Evolutionary conservation across 2,888 invertebrate species (phyloP).

Genomic region (Invenusta paracnida): DNA sequence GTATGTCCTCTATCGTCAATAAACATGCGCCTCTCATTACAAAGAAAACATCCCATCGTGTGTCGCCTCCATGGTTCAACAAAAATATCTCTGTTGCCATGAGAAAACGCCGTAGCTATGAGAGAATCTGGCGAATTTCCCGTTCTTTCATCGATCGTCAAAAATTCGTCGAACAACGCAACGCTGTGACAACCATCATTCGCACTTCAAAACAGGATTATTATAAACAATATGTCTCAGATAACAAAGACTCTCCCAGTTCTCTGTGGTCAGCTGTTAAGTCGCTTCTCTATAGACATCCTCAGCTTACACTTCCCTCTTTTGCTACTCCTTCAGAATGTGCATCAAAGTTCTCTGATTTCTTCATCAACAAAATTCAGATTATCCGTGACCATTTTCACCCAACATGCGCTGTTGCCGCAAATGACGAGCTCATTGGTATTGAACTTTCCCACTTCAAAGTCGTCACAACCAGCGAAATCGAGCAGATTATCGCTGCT

Average conservation of each 20-base stretch:
- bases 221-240: background rate
- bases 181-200: background rate
- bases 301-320: background rate
- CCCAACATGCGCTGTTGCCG: too few relatives aligned
- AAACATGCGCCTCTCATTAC: background rate
- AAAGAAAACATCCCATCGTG: background rate
- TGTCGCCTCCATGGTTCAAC: background rate
- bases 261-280: background rate
- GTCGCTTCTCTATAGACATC: background rate
- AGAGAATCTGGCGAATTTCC: background rate
- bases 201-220: background rate
- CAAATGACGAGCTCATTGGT: too few relatives aligned
- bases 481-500: too few relatives aligned
- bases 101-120: background rate
- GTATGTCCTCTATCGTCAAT: background rate
- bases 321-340: too few relatives aligned
- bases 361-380: too few relatives aligned
- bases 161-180: background rate
- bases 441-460: too few relatives aligned
- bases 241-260: background rate
- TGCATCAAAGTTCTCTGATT: too few relatives aligned
- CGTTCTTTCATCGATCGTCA: background rate
- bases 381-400: too few relatives aligned
- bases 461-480: too few relatives aligned
- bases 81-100: background rate